Percentiles rank a stretch among this genome's conserved stretches.
These are phyloP conservation scores for Panagrolaimus sp. DNA, from an alignment of 1,140 invertebrate species.

Conservation along the genomic window DNA sequence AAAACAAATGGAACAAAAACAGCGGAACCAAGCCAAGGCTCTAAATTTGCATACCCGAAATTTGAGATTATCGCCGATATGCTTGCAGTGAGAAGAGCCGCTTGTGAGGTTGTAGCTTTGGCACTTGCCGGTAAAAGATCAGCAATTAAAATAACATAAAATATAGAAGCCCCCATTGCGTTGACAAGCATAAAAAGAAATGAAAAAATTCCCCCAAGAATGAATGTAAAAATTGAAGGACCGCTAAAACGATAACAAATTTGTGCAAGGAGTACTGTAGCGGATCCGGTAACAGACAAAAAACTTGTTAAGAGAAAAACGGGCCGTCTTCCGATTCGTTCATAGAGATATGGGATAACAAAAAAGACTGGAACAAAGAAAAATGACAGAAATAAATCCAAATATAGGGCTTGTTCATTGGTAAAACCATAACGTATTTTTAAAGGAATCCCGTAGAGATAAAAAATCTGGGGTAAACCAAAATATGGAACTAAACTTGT, in stretches of 20 bases:
- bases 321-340: constrained; percentile 2
- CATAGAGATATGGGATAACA: constrained; percentile 6
- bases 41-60: not conserved
- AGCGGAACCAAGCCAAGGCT: not conserved
- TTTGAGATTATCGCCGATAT: not conserved
- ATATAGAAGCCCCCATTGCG: not conserved
- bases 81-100: not conserved
- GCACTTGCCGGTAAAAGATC: not conserved
- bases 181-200: not conserved
- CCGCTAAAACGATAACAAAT: not conserved
- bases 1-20: constrained; percentile 5
- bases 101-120: not conserved
- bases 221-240: not conserved
- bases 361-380: not conserved
- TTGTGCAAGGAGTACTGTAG: not conserved
- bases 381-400: not conserved
- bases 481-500: constrained; percentile 3
- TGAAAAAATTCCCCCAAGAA: not conserved
- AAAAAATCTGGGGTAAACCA: not conserved
- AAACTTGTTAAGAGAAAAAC: not conserved
- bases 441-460: not conserved
- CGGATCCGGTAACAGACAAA: not conserved
- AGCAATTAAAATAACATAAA: not conserved
- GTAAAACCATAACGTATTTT: not conserved
- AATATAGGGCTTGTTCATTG: not conserved